A percentile compares a stretch with the other conserved stretches of the same genome.
These are phyloP conservation scores for Eupithecia inturbata DNA, from an alignment of 2,888 invertebrate genomes.

Conservation along the genomic window DNA sequence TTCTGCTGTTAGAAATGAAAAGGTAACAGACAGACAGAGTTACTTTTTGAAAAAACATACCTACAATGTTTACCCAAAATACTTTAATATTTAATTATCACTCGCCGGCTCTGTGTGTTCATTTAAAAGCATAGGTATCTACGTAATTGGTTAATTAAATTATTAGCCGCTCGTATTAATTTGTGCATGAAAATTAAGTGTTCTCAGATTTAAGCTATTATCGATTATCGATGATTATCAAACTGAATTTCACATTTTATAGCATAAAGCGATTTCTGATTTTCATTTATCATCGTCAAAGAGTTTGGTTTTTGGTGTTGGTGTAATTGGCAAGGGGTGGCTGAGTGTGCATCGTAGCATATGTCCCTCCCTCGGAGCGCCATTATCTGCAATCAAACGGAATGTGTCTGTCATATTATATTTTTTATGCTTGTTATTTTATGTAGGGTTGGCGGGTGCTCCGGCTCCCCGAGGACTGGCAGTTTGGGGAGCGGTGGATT, in stretches of 20 bases:
- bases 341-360: constrained; percentile 62
- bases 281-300: neutral
- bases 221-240: no score
- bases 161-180: neutral
- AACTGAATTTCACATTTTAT: neutral
- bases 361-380: constrained; percentile 60
- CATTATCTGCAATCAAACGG: constrained; percentile 72
- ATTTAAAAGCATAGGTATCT: no score
- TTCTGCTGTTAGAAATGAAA: no score
- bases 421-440: constrained; percentile 46
- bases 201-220: neutral
- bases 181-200: neutral
- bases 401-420: constrained; percentile 57
- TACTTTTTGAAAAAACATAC: no score
- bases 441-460: constrained; percentile 23
- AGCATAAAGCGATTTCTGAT: neutral
- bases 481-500: constrained; percentile 13
- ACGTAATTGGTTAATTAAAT: no score
- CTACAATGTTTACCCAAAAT: no score
- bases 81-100: no score
- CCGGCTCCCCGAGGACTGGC: constrained; percentile 15
- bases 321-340: constrained; percentile 63
- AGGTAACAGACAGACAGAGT: no score
- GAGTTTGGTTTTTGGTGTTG: constrained; percentile 30
- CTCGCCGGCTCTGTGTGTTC: no score